Conservation (phyloP, 2,888 invertebrate species). For the Spialia ferax region DNA sequence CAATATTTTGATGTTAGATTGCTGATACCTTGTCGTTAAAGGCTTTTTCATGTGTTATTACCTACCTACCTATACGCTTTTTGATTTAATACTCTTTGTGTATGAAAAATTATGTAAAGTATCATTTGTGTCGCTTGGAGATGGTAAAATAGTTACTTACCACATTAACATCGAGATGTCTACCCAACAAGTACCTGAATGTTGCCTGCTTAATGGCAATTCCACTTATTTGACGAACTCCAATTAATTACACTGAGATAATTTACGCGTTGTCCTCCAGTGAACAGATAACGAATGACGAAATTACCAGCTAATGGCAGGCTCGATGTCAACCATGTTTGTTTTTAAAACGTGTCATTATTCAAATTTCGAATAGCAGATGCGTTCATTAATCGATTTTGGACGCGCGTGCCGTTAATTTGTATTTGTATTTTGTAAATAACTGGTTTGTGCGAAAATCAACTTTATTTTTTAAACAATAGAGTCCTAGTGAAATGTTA, state of each 20-base stretch:
- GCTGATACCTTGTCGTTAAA: slow-evolving; percentile 9
- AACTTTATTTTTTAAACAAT: slow-evolving; percentile 31
- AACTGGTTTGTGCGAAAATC: background rate
- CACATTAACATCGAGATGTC: too few relatives aligned
- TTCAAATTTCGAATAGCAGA: slow-evolving; percentile 82
- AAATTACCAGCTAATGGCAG: slow-evolving; percentile 62
- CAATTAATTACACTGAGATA: slow-evolving; percentile 34
- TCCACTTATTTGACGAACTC: background rate
- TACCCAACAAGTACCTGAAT: background rate
- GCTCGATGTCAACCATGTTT: slow-evolving; percentile 65
- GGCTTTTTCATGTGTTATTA: too few relatives aligned
- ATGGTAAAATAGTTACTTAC: too few relatives aligned
- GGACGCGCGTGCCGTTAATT: slow-evolving; percentile 33
- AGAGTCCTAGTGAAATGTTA: background rate
- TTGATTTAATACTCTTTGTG: too few relatives aligned
- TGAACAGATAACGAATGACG: slow-evolving; percentile 58
- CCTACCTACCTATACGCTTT: too few relatives aligned
- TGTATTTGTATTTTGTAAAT: slow-evolving; percentile 1
- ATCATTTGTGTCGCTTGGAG: too few relatives aligned
- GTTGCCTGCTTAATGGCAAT: background rate
- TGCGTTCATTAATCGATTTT: slow-evolving; percentile 72
- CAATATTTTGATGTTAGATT: slow-evolving; percentile 31
- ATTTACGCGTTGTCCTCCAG: slow-evolving; percentile 20
- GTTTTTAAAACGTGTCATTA: slow-evolving; percentile 76
- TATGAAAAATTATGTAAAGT: too few relatives aligned